A percentile compares a stretch with the other conserved stretches of the same genome.
These are phyloP conservation scores for Eleginops maclovinus DNA, from an alignment of 2,113 vertebrate species.

Conservation along the genomic window DNA sequence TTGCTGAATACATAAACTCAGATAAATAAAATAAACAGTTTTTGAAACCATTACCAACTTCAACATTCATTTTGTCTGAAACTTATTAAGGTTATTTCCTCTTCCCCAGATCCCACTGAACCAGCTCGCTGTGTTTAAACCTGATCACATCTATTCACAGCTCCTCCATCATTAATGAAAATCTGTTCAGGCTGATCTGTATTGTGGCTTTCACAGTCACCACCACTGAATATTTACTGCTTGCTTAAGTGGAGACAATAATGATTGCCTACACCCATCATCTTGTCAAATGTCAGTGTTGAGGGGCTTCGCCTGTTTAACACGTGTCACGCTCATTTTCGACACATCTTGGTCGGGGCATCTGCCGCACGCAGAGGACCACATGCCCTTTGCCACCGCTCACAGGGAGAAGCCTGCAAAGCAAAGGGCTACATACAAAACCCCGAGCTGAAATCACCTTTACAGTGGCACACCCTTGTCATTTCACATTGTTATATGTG, in stretches of 20 bases:
- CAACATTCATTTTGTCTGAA: background rate
- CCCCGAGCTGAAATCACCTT: conserved; percentile 44
- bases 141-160: conserved; percentile 25
- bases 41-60: background rate
- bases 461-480: conserved; percentile 51
- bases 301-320: conserved; percentile 77
- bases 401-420: conserved; percentile 46
- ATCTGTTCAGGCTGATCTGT: conserved; percentile 58
- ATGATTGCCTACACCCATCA: conserved; percentile 69
- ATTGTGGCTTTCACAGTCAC: conserved; percentile 54
- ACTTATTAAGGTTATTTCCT: background rate
- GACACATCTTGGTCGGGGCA: conserved; percentile 69
- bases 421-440: conserved; percentile 37
- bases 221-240: conserved; percentile 70
- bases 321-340: conserved; percentile 78
- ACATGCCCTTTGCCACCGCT: conserved; percentile 64
- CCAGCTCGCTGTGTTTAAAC: background rate
- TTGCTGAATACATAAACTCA: conserved; percentile 6
- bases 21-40: background rate
- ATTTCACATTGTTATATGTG: conserved; percentile 37
- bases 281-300: conserved; percentile 76
- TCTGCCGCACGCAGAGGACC: conserved; percentile 60
- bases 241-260: conserved; percentile 71
- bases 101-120: background rate
- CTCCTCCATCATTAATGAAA: conserved; percentile 37